A percentile compares a stretch with the other conserved stretches of the same genome.
Conservation (phyloP, 2,113 vertebrate genomes). For the Protobothrops flavoviridis region DNA sequence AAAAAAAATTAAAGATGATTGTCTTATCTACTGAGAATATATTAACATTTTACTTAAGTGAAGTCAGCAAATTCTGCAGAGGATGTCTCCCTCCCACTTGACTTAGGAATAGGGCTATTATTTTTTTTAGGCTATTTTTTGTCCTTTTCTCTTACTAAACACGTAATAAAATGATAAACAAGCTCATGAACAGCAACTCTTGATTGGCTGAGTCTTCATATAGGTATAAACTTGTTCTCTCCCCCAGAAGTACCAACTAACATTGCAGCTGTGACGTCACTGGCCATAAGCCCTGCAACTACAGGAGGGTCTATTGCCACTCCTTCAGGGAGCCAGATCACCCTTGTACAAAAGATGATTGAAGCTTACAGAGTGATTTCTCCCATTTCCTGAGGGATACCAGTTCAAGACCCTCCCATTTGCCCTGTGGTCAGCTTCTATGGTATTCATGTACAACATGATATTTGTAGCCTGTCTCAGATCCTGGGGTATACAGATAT, state of each 20-base stretch:
- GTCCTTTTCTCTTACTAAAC: neutral
- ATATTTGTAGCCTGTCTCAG: neutral
- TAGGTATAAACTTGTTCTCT: neutral
- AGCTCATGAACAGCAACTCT: neutral
- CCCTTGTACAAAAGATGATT: neutral
- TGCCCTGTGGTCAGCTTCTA: neutral
- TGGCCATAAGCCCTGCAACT: neutral
- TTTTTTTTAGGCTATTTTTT: neutral
- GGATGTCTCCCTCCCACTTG: neutral
- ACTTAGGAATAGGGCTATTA: neutral
- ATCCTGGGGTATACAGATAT: neutral
- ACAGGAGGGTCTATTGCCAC: neutral
- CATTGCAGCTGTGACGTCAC: neutral
- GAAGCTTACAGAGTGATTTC: neutral
- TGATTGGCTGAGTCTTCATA: neutral
- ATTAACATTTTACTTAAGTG: neutral
- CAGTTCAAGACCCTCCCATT: neutral
- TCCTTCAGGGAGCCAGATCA: neutral
- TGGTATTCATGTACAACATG: neutral
- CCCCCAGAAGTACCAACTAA: neutral
- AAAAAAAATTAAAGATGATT: constrained; percentile 25
- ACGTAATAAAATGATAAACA: neutral
- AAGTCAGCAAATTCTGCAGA: neutral
- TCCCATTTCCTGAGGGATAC: neutral
- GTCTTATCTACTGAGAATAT: neutral